Percentiles rank a stretch among this genome's conserved stretches.
Evolutionary conservation across 2,797 vertebrate genomes (phyloP).

Genomic region (Pyrocephalus nanus): DNA sequence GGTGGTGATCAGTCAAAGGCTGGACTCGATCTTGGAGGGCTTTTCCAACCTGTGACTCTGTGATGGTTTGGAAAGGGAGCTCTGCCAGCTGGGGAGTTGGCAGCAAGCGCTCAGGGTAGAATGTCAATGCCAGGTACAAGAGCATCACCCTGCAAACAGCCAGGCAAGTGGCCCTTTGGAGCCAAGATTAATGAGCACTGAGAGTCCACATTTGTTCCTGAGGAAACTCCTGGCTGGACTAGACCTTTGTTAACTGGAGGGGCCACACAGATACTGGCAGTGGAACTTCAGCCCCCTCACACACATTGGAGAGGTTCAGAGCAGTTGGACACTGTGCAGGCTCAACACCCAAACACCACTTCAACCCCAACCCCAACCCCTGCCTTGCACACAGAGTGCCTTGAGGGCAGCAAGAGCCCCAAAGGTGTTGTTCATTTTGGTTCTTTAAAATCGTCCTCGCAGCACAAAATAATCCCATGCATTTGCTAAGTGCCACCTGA

Average conservation of each 20-base stretch:
- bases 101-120: neutral
- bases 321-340: rapidly evolving
- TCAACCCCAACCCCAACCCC: neutral
- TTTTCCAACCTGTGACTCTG: neutral
- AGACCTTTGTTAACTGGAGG: neutral
- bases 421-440: neutral
- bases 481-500: slow-evolving; percentile 21
- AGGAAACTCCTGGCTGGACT: neutral
- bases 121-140: neutral
- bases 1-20: neutral
- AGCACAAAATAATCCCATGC: neutral
- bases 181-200: rapidly evolving
- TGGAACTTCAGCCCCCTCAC: neutral
- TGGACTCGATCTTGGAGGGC: neutral
- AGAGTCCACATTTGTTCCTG: neutral
- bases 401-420: neutral
- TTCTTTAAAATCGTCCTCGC: neutral
- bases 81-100: neutral
- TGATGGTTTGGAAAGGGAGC: neutral
- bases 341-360: neutral
- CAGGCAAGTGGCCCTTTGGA: neutral
- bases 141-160: neutral
- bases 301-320: neutral
- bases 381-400: neutral
- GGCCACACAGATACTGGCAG: rapidly evolving